These are phyloP conservation scores for Oryzias sinensis DNA, from an alignment of 2,797 vertebrate genomes.

Conservation along the genomic window DNA sequence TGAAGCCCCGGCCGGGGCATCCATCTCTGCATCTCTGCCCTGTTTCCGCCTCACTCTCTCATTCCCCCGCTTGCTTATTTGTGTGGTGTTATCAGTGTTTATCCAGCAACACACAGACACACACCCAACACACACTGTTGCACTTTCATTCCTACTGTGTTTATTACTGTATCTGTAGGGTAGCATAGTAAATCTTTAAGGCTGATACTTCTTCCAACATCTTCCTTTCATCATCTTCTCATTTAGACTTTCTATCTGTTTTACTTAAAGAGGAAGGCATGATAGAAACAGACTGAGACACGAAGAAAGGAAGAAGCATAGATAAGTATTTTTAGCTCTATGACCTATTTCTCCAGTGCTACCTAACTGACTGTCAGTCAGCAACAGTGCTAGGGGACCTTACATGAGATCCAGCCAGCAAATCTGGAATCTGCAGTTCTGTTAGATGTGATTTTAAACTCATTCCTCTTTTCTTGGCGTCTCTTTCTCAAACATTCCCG, in stretches of 20 bases:
- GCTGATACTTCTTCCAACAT: constrained; percentile 62
- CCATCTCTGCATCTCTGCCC: constrained; percentile 68
- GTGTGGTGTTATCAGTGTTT: constrained; percentile 31
- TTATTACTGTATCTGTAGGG: constrained; percentile 37
- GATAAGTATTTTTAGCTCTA: constrained; percentile 83
- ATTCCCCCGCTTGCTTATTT: constrained; percentile 62
- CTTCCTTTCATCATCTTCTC: constrained; percentile 67
- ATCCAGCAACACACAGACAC: constrained; percentile 4
- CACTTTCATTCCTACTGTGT: constrained; percentile 43
- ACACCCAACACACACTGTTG: constrained; percentile 29
- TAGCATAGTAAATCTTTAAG: constrained; percentile 64
- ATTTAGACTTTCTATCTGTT: constrained; percentile 67
- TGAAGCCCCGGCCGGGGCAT: constrained; percentile 61
- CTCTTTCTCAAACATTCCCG: constrained; percentile 18
- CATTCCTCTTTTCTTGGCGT: constrained; percentile 8
- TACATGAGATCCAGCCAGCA: constrained; percentile 57
- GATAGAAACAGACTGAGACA: constrained; percentile 45
- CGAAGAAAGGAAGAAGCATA: constrained; percentile 65
- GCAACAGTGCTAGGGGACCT: constrained; percentile 68
- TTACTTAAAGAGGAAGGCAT: constrained; percentile 55
- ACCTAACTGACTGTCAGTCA: constrained; percentile 82
- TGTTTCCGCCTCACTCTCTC: constrained; percentile 55
- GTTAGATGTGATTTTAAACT: not conserved
- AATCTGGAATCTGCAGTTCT: constrained; percentile 51
- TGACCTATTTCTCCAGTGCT: constrained; percentile 85